Percentiles rank a stretch among this genome's conserved stretches.
phyloP scores from a whole-genome alignment of 2,797 vertebrate species.

The Karalla daura region DNA sequence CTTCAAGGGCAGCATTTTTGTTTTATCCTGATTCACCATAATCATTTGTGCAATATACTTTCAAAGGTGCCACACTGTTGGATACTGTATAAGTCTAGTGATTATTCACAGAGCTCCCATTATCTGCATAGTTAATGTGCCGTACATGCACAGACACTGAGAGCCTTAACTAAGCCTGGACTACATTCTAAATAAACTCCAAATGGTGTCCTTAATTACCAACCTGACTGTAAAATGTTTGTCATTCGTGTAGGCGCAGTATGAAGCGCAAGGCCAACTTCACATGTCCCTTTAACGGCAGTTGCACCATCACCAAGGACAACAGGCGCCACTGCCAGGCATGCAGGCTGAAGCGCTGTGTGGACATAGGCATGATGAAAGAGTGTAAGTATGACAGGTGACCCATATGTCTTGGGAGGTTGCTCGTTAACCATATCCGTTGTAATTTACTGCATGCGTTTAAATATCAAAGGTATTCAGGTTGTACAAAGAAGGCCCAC shows the following conservation, averaged over 20 bases:
- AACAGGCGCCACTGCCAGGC: constrained; percentile 98
- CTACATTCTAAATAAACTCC: no score
- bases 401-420: constrained; percentile 35
- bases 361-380: constrained; percentile 86
- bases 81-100: no score
- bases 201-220: no score
- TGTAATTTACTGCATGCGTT: constrained; percentile 3
- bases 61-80: not conserved
- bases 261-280: constrained; percentile 97
- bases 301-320: constrained; percentile 97
- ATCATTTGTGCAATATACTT: constrained; percentile 33
- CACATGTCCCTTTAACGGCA: constrained; percentile 94
- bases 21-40: constrained; percentile 29
- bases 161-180: not conserved
- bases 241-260: constrained; percentile 86
- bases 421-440: not conserved
- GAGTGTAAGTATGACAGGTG: constrained; percentile 91
- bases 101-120: not conserved
- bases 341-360: constrained; percentile 93
- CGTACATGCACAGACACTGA: not conserved
- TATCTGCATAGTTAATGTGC: not conserved
- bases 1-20: constrained; percentile 42
- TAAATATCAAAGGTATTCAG: not conserved
- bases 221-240: constrained; percentile 24
- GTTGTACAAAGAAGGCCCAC: not conserved